Base-by-base conservation (phyloP, 2,113 vertebrate genomes). In the Colius striatus region DNA sequence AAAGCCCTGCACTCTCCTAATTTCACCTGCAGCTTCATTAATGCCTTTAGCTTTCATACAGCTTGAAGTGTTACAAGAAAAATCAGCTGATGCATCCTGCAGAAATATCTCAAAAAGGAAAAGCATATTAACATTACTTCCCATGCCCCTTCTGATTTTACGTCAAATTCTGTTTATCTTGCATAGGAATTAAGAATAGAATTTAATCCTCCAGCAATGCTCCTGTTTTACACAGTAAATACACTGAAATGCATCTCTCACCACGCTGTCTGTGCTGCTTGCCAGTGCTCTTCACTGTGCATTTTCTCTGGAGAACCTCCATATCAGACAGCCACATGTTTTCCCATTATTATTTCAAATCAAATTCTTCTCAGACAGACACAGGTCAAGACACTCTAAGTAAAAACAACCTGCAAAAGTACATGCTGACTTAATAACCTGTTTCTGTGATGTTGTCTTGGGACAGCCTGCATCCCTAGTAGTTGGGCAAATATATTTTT, bases 401-500 rank as follows among this genome's bases (percentile, higher is more conserved):
- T 62, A 68, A 60, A 81, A 91, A 11, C 11, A 50, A 45, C 14
- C 27, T 34, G 13, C 43, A 58, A 57, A 79, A 15, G 5, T 30
- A 29, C 26, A 26, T 13, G 22, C 41, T 87, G 76, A 75, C 50
- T 83, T 74, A 67, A 72, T 58, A 62, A 66, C 17, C 13, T 34
- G 3, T 45, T 83, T 58, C n/a, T 63, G 9, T 3, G 6, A 32
- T 29, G 66, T 1, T 5, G 3, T 29, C 26, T 62, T 71, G 63
- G 53, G 45, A 61, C 19, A 60, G 51, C 14, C 27, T 34, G 30
- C 15, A 76, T 51, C 32, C 29, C 5, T n/a, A 36, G 76, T 30
- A 1, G 2, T 67, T 50, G 67, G 36, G 25, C 0, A 2, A 82
- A 50, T 21, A 16, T 0, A 1, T 16, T 18, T 67, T 82, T 82